Base-by-base conservation (phyloP, 2,797 vertebrate genomes). In the Podargus strigoides region DNA sequence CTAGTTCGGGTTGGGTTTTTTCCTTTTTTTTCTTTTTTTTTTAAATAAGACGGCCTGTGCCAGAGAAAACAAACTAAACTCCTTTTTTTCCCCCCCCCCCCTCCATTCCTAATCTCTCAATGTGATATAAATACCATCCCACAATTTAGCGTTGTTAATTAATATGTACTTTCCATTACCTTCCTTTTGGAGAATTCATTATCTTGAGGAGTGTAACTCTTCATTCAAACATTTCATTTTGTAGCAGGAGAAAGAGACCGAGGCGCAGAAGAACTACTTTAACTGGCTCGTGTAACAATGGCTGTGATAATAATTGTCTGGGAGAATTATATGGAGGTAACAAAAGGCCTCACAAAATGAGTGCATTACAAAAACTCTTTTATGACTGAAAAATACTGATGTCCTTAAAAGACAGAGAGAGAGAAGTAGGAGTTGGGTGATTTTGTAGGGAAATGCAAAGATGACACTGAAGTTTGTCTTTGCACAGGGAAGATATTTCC, bases 141-240 rank as follows among this genome's bases (percentile, higher is more conserved):
- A 58, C 63, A 85, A 77, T 91, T 93, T 76, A 66, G 26, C 36
- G 9, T 60, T 89, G 72, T 85, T 96, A 94, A 96, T 96, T 94
- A 96, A 89, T 94, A 83, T 58, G 60, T 78, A 69, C 90, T 94
- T 96, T 87, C 68, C 53, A 69, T 95, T 93, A 84, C 80, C 41
- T 95, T 94, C 62, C 59, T 95, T 92, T 93, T 87, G 72, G 64
- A 94, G 83, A 88, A 77, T 66, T 96, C 80, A 84, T 95, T 97
- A 92, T 85, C 68, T 82, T 62, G 70, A 90, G 80, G 68, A 78
- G 92, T 93, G 70, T 87, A 96, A 52, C 74, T 91, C 42, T 91
- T 94, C 93, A 94, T 96, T 96, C 94, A 96, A 89, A 91, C 78
- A 47, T 79, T 96, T 93, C 62, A 91, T 93, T 94, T 90, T 69